Percentiles rank a stretch among this genome's conserved stretches.
phyloP scores from a whole-genome alignment of 2,888 invertebrate genomes.

The Cancer borealis region DNA sequence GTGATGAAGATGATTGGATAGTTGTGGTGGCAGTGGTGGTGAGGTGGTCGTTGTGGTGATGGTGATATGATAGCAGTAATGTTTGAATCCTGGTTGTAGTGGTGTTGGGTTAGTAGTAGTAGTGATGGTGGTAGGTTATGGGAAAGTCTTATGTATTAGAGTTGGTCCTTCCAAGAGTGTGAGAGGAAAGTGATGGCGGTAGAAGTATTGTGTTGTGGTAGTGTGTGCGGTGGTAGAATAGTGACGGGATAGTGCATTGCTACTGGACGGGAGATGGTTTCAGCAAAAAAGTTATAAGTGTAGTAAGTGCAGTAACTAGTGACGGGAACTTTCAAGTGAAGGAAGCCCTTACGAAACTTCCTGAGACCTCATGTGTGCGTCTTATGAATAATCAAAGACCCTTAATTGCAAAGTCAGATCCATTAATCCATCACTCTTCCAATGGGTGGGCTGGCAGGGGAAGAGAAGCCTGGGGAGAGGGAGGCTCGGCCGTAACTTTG shows the following conservation, averaged over 20 bases:
- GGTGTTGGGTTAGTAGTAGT: background rate
- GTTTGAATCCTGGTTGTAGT: background rate
- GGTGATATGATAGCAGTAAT: background rate
- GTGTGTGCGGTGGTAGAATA: background rate
- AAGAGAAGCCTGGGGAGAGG: background rate
- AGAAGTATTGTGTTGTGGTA: background rate
- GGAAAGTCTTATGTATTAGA: background rate
- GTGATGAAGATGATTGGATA: too few relatives aligned
- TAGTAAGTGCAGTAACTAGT: background rate
- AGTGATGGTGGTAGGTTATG: background rate
- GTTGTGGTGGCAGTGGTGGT: too few relatives aligned
- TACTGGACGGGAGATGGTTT: background rate
- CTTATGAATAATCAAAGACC: conserved; percentile 52
- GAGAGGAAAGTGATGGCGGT: background rate
- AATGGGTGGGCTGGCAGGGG: background rate
- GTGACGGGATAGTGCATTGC: background rate
- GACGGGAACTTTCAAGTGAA: background rate
- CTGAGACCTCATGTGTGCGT: conserved; percentile 2
- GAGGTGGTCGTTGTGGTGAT: background rate
- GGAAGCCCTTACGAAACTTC: conserved; percentile 7
- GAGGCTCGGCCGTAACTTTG: background rate
- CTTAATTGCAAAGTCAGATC: conserved; percentile 56
- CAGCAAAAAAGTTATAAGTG: background rate
- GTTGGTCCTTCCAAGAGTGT: background rate
- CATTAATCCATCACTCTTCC: conserved; percentile 46